Percentiles rank a stretch among this genome's conserved stretches.
Evolutionary conservation across 2,113 vertebrate genomes (phyloP).

Genomic region (Ondatra zibethicus): DNA sequence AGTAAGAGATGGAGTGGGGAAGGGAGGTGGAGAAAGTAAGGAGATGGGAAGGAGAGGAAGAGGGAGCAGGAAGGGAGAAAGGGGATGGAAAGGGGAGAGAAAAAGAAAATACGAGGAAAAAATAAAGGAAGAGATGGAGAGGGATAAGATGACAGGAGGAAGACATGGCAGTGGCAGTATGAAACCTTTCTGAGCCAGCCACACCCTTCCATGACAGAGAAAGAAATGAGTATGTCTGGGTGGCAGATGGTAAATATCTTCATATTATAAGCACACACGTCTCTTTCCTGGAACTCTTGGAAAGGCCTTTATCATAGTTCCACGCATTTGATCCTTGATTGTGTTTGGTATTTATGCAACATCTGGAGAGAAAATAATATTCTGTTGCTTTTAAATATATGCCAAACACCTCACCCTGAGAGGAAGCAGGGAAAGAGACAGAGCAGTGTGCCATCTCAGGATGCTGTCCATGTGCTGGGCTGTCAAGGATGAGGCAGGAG

Average conservation of each 20-base stretch:
- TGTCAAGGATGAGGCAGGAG: conserved; percentile 21
- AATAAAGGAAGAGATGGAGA: not conserved
- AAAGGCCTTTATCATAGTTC: conserved; percentile 33
- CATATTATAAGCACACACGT: fast-evolving
- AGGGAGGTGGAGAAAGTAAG: not conserved
- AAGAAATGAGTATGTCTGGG: not conserved
- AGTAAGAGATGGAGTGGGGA: not conserved
- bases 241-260: conserved; percentile 4
- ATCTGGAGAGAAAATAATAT: conserved; percentile 27
- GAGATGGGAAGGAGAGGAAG: not conserved
- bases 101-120: not conserved
- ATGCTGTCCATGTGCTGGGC: not conserved
- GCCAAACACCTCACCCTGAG: conserved; percentile 62
- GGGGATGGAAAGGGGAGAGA: not conserved
- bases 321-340: not conserved
- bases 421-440: not conserved
- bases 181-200: not conserved
- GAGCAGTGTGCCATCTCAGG: not conserved
- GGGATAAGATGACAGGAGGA: not conserved
- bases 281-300: not conserved
- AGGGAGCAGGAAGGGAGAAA: not conserved
- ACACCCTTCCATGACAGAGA: not conserved
- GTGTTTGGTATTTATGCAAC: not conserved
- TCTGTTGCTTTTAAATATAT: conserved; percentile 84
- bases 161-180: not conserved